These are phyloP conservation scores for Phataginus tricuspis DNA, from an alignment of 2,797 vertebrate species.

Conservation along the genomic window DNA sequence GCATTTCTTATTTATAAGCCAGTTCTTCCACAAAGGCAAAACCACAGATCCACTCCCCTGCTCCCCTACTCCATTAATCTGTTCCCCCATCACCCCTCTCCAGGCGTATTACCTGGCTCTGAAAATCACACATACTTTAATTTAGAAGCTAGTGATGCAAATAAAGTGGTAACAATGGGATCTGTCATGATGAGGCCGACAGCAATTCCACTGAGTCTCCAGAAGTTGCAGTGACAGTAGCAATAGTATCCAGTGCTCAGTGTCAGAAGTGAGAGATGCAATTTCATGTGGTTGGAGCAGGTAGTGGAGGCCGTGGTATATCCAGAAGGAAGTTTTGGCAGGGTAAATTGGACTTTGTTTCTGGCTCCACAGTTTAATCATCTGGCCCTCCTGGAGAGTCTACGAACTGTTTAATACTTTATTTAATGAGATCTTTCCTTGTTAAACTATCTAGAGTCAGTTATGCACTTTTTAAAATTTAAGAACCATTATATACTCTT, in stretches of 20 bases:
- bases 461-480: not conserved
- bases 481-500: not conserved
- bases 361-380: not conserved
- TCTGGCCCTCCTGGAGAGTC: not conserved
- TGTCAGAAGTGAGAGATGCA: not conserved
- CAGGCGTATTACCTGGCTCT: not conserved
- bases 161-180: not conserved
- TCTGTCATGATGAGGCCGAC: not conserved
- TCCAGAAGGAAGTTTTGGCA: not conserved
- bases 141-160: not conserved
- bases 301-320: not conserved
- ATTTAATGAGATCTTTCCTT: not conserved
- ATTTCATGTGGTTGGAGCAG: not conserved
- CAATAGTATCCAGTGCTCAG: not conserved
- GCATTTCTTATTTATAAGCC: not conserved
- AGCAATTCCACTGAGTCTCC: not conserved
- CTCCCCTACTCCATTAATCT: not conserved
- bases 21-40: not conserved
- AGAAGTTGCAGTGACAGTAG: not conserved
- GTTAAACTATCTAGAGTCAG: not conserved
- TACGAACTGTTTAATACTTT: not conserved
- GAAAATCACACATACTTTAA: not conserved
- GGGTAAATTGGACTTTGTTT: not conserved
- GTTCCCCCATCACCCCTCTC: too few relatives aligned
- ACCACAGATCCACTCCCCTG: not conserved